Percentiles rank a stretch among this genome's conserved stretches.
Conservation (phyloP, 2,888 invertebrate genomes). For the Dryobotodes eremita region DNA sequence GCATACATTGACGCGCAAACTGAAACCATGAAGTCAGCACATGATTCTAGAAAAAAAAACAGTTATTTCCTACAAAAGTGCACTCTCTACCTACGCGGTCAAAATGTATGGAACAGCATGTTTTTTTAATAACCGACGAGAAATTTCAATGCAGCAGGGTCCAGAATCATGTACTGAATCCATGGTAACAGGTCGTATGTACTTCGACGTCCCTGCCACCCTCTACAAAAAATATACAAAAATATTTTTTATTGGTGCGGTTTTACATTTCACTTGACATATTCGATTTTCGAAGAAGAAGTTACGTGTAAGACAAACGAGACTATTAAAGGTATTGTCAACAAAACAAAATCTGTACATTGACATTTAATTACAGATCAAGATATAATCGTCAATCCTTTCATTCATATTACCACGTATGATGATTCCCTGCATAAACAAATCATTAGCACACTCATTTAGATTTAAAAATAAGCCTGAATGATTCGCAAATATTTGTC, state of each 20-base stretch:
- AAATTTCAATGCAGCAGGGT: too few relatives aligned
- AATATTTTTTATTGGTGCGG: neutral
- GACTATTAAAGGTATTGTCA: neutral
- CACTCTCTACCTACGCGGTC: too few relatives aligned
- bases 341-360: neutral
- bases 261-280: neutral
- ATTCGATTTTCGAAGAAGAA: neutral
- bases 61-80: too few relatives aligned
- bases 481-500: constrained; percentile 34
- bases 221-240: neutral
- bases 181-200: too few relatives aligned
- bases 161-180: too few relatives aligned
- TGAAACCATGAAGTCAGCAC: too few relatives aligned
- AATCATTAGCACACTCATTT: constrained; percentile 31
- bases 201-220: too few relatives aligned
- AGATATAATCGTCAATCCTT: neutral
- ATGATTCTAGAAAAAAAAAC: too few relatives aligned
- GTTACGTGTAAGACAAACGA: neutral
- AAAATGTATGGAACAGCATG: too few relatives aligned
- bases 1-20: too few relatives aligned
- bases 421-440: constrained; percentile 3
- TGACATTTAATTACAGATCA: neutral
- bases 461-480: neutral
- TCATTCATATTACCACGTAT: neutral
- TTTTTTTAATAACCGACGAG: too few relatives aligned